Evolutionary conservation across 1,140 invertebrate genomes (phyloP), one percentile per base, ranked within the genome.

Genomic region (Paracyclopina nana): DNA sequence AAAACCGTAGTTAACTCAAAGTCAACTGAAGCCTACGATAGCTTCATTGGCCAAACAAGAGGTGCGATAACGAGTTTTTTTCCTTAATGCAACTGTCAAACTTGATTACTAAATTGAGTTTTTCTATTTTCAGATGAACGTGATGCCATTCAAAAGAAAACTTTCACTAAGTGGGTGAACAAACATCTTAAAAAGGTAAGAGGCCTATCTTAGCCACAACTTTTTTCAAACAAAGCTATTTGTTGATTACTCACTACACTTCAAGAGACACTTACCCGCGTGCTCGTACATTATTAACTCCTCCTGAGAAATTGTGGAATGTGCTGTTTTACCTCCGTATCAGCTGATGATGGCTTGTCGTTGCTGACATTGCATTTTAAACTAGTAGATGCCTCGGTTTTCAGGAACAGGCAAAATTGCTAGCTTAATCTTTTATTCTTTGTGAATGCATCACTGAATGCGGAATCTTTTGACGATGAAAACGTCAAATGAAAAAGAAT

Each of bases 101-200:
- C 29, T 31, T 31, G 29, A 14, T 14, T 9, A 31, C 8, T 31
- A 14, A 31, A 31, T 31, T 31, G 8, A 31, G 29, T 31, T 31
- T 31, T 31, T 31, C 52, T 28, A 42, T 60, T 82, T 82, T 46
- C 77, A 98, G 94, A 98, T 71, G 91, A 97, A 75, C 75, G 94
- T 69, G 92, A 98, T 73, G 87, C 87, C 59, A 95, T 98, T 63
- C 94, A 98, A 71, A 98, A 97, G 76, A 98, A 98, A 72, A 97
- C 94, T 57, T 98, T 98, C 70, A 97, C 92, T 59, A 98, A 98
- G 81, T 98, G 94, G 94, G 88, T 98, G 70, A 98, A 98, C 77
- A 97, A 96, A 76, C 92, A 98, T 73, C 76, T 98, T 60, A 85
- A 87, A 71, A 98, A 97, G 85, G 94, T 96, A 77, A 78, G 70